A percentile compares a stretch with the other conserved stretches of the same genome.
Conservation (phyloP, 2,797 vertebrate species). For the Gila robusta region DNA sequence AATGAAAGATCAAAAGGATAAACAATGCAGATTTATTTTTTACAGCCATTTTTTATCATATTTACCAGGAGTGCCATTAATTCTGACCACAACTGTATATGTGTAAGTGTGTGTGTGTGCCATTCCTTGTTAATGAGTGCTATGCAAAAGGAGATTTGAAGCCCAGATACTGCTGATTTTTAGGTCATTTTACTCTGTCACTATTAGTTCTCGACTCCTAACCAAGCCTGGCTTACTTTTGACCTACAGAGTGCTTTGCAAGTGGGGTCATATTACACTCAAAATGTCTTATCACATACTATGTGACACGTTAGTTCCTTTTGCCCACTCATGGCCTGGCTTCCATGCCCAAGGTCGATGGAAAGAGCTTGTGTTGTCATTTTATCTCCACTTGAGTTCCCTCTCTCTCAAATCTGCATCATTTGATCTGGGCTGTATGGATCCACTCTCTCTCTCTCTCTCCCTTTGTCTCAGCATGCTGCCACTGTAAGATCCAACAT, state of each 20-base stretch:
- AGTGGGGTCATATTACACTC: slow-evolving; percentile 55
- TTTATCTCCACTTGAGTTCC: slow-evolving; percentile 61
- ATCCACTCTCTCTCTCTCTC: slow-evolving; percentile 51
- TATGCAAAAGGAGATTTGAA: neutral
- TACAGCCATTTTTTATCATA: too few species aligned
- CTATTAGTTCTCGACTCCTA: slow-evolving; percentile 22
- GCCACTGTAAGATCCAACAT: slow-evolving; percentile 29
- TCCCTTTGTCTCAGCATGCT: slow-evolving; percentile 36
- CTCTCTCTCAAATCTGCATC: slow-evolving; percentile 62
- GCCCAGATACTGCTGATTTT: neutral
- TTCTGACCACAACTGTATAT: too few species aligned
- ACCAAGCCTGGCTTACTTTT: slow-evolving; percentile 40
- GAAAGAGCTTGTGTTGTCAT: slow-evolving; percentile 64
- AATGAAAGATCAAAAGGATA: too few species aligned
- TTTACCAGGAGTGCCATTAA: too few species aligned
- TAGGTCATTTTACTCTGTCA: neutral
- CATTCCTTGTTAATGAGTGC: neutral
- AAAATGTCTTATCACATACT: slow-evolving; percentile 64
- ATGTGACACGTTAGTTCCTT: slow-evolving; percentile 60
- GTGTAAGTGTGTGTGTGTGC: neutral
- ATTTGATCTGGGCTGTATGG: slow-evolving; percentile 63
- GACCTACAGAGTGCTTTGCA: slow-evolving; percentile 20
- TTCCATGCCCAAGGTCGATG: slow-evolving; percentile 61
- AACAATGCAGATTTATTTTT: too few species aligned
- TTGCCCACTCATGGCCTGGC: slow-evolving; percentile 42